phyloP scores from a whole-genome alignment of 2,888 invertebrate genomes.

The Nemoura dubitans region DNA sequence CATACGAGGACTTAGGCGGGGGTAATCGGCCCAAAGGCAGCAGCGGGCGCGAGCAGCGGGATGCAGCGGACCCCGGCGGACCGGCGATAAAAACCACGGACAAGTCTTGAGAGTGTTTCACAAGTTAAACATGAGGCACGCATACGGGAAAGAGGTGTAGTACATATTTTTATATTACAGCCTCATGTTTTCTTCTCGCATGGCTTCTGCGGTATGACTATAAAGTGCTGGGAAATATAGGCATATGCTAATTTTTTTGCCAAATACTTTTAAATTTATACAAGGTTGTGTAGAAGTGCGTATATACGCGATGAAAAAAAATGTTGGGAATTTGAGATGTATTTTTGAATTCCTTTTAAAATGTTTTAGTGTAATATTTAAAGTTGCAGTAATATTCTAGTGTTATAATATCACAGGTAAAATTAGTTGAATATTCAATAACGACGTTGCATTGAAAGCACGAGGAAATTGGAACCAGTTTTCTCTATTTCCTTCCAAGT shows the following conservation, averaged over 20 bases:
- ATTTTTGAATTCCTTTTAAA: too few species aligned
- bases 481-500: too few species aligned
- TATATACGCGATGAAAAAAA: neutral
- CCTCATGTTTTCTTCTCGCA: neutral
- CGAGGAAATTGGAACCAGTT: too few species aligned
- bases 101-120: neutral
- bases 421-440: too few species aligned
- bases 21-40: neutral
- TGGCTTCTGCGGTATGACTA: neutral
- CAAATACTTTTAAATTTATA: neutral
- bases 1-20: neutral
- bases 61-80: too few species aligned
- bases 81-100: conserved; percentile 2
- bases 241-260: neutral
- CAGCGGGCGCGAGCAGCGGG: neutral
- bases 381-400: too few species aligned
- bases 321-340: neutral
- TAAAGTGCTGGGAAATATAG: neutral
- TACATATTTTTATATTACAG: conserved; percentile 7
- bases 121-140: neutral
- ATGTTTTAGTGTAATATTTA: too few species aligned
- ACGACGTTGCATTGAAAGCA: too few species aligned
- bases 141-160: neutral
- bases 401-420: too few species aligned
- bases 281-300: neutral